Evolutionary conservation across 2,888 invertebrate genomes (phyloP), one percentile per base, ranked within the genome.

Genomic region (Blera fallax): DNA sequence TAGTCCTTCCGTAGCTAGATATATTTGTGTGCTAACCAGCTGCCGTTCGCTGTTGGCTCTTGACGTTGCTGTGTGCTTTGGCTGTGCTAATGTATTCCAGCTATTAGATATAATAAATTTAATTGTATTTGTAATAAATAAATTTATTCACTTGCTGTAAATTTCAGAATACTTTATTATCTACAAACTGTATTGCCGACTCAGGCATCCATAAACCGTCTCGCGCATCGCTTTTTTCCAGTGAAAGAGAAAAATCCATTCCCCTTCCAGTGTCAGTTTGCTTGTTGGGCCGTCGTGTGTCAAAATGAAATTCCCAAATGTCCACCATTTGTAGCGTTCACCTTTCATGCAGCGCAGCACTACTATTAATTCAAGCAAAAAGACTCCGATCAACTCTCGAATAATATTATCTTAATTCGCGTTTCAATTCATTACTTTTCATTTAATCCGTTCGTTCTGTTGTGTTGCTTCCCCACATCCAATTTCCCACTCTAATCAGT

Each of bases 241-340:
- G 8, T 7, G 16, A 16, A 32, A n/a, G 29, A 50, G 10, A 14
- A 54, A 62, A 29, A 67, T 16, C 54, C 48, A 45, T 64, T 79
- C 62, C 78, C 37, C 32, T 83, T 70, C 84, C 74, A 84, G 80
- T 84, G 84, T 84, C 84, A 84, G 16, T 85, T 76, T 81, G 65
- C 80, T 81, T 85, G 76, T 77, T 69, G 73, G 70, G 40, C 50
- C 29, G 74, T 76, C 70, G 72, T 77, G 67, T 85, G 85, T 85
- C 85, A 85, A 85, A 82, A 73, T 60, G 50, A 79, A 84, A 67
- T 85, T 85, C 65, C 76, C 72, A 85, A 85, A 85, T 67, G 81
- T 85, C 85, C 85, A 85, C 85, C 85, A 85, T 85, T 85, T 85
- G 85, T 85, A 85, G 81, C 85, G 85, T 85, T 85, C 81, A 84